Percentiles rank a stretch among this genome's conserved stretches.
These are phyloP conservation scores for Phasia obesa DNA, from an alignment of 2,888 invertebrate genomes.

Conservation along the genomic window DNA sequence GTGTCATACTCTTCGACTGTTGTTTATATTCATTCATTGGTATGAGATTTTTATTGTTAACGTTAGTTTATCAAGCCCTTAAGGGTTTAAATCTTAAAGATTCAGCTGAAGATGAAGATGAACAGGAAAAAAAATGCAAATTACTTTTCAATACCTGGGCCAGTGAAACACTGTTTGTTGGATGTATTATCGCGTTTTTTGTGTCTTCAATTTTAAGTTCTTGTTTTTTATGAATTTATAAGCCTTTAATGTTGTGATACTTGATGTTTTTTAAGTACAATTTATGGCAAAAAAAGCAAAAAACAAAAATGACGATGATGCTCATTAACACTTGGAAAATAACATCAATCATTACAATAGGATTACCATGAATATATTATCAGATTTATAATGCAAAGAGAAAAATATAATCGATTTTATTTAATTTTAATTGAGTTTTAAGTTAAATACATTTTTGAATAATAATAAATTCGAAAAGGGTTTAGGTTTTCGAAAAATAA, in stretches of 20 bases:
- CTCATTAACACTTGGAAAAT: constrained; percentile 61
- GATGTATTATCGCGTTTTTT: constrained; percentile 32
- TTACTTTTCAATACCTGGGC: constrained; percentile 66
- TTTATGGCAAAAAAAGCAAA: constrained; percentile 51
- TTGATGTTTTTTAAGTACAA: constrained; percentile 55
- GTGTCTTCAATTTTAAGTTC: constrained; percentile 39
- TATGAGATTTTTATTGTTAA: constrained; percentile 6
- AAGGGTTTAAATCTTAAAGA: constrained; percentile 51
- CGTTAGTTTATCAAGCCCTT: constrained; percentile 49
- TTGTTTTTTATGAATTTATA: constrained; percentile 63
- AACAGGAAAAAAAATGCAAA: constrained; percentile 67
- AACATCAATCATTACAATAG: constrained; percentile 64
- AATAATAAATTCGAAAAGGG: not conserved
- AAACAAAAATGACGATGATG: constrained; percentile 29
- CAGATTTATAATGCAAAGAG: constrained; percentile 15
- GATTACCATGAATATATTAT: constrained; percentile 53
- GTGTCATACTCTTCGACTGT: constrained; percentile 47
- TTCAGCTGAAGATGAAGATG: constrained; percentile 29
- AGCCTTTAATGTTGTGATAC: constrained; percentile 65
- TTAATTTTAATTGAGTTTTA: constrained; percentile 38
- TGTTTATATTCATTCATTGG: constrained; percentile 15
- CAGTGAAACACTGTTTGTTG: constrained; percentile 33
- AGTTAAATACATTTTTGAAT: not conserved
- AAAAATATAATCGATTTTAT: constrained; percentile 35
- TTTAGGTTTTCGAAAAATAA: not conserved